Conservation (phyloP, 1,140 invertebrate species). For the Drosophila setifemur region DNA sequence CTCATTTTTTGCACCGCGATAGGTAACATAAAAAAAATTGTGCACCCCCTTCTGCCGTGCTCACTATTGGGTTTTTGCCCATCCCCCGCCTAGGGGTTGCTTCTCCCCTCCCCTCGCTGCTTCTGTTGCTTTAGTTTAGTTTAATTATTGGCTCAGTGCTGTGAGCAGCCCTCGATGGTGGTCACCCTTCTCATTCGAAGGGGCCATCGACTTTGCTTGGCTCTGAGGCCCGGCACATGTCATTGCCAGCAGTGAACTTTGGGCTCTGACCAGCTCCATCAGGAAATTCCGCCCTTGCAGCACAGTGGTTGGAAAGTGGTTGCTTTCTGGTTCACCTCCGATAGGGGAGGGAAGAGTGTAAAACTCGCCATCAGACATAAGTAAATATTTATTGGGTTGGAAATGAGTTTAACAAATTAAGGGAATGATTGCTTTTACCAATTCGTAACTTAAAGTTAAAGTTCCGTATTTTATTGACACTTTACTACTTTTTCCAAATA, state of each 20-base stretch:
- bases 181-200: slow-evolving; percentile 55
- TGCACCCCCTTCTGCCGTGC: slow-evolving; percentile 49
- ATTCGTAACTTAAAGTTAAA: no score
- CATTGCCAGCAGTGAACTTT: slow-evolving; percentile 57
- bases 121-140: slow-evolving; percentile 62
- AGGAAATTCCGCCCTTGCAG: slow-evolving; percentile 24
- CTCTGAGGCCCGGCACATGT: slow-evolving; percentile 63
- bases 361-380: no score
- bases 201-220: slow-evolving; percentile 28
- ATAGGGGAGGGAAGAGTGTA: no score
- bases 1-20: slow-evolving; percentile 27
- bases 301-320: slow-evolving; percentile 31
- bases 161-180: slow-evolving; percentile 36
- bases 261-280: slow-evolving; percentile 9
- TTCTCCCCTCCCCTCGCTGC: slow-evolving; percentile 18
- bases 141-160: slow-evolving; percentile 74
- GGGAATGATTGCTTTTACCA: no score
- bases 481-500: no score
- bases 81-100: slow-evolving; percentile 60
- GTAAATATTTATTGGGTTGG: no score
- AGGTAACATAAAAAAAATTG: slow-evolving; percentile 28
- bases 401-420: no score
- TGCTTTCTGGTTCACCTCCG: neutral
- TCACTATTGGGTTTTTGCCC: no score
- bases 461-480: no score